Evolutionary conservation across 2,888 invertebrate genomes (phyloP), one percentile per base, ranked within the genome.

Genomic region (Saturnia japonica): DNA sequence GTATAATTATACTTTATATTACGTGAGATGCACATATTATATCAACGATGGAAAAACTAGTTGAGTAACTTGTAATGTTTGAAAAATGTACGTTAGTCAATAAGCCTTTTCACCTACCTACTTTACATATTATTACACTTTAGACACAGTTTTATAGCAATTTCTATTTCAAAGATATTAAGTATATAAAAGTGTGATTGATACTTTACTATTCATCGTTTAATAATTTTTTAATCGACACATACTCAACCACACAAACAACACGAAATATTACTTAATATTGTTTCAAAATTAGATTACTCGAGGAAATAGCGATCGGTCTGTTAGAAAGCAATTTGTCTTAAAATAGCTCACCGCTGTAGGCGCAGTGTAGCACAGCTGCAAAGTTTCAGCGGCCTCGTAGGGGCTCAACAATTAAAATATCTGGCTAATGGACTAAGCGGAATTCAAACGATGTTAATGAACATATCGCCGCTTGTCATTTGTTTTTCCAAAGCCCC

Each of bases 341-440:
- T 90, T 85, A 82, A 93, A 93, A 93, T 93, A 94, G 87, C 87
- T 76, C 87, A 78, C 72, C 86, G 89, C 85, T 88, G 91, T 91
- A 88, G 91, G 88, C 85, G 80, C 74, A 79, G 77, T 85, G 80
- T 74, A 79, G 77, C 87, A 85, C 93, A 94, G 93, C 90, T 94
- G 93, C 88, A 74, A 88, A 86, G 84, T 87, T 90, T 93, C 93
- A 88, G 84, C 79, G 86, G 85, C 85, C 40, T 64, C 82, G 82
- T 77, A 78, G 77, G 77, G 77, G 78, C 80, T 85, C 85, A 88
- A 93, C 93, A 93, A 94, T 93, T 93, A 94, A 93, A 93, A 94
- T 93, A 92, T 93, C 93, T 85, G 85, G 83, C 93, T 94, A 94
- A 94, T 94, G 93, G 93, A 93, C 85, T 88, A 78, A 80, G 78